Evolutionary conservation across 2,797 vertebrate genomes (phyloP).

Genomic region (Remorina albescens): DNA sequence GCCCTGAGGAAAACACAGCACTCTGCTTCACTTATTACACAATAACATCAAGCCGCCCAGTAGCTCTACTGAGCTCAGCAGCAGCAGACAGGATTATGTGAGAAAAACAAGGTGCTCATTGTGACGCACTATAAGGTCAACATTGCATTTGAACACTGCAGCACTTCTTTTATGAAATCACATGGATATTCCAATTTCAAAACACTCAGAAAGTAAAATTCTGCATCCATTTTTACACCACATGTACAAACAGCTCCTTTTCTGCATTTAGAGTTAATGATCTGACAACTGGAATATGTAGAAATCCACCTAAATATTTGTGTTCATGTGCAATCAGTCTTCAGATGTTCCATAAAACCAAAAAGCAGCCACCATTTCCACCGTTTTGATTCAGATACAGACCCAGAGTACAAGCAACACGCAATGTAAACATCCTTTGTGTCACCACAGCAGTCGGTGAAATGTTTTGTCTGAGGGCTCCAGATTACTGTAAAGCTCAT

Average conservation of each 20-base stretch:
- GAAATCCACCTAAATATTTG: constrained; percentile 6
- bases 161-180: constrained; percentile 42
- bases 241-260: not conserved
- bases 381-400: constrained; percentile 52
- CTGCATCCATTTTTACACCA: constrained; percentile 32
- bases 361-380: constrained; percentile 6
- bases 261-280: constrained; percentile 1
- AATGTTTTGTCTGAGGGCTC: constrained; percentile 64
- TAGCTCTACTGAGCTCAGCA: constrained; percentile 11
- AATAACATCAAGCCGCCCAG: constrained; percentile 40
- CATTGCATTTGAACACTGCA: constrained; percentile 19
- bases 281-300: not conserved
- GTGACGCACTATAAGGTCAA: constrained; percentile 5
- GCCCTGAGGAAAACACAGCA: constrained; percentile 40
- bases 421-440: constrained; percentile 60
- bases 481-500: constrained; percentile 73
- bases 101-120: constrained; percentile 68
- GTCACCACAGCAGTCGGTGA: constrained; percentile 29
- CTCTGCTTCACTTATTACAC: constrained; percentile 57
- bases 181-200: constrained; percentile 39
- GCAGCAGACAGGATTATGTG: constrained; percentile 52
- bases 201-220: constrained; percentile 12
- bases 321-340: not conserved
- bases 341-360: constrained; percentile 11
- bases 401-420: constrained; percentile 4